These are phyloP conservation scores for Andrena chrysosceles DNA, from an alignment of 2,888 invertebrate species.

Conservation along the genomic window DNA sequence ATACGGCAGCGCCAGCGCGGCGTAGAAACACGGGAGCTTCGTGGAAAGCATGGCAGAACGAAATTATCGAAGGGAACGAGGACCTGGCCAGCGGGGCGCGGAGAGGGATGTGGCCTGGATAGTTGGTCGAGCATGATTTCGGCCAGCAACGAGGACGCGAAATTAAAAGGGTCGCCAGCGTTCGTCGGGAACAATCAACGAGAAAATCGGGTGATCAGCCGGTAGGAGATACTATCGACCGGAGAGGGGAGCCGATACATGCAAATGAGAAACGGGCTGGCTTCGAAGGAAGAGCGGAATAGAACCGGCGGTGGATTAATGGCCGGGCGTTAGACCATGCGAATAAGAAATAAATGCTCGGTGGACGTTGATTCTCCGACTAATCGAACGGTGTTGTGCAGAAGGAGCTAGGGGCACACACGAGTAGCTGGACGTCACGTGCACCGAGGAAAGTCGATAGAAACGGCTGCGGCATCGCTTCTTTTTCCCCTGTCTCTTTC, in stretches of 20 bases:
- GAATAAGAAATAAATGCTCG: constrained; percentile 60
- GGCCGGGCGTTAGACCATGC: constrained; percentile 9
- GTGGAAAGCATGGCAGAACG: constrained; percentile 1
- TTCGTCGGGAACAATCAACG: constrained; percentile 1
- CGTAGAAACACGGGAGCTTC: neutral
- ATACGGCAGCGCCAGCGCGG: neutral
- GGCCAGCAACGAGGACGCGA: neutral
- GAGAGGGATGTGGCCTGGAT: neutral
- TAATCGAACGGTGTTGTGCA: constrained; percentile 30
- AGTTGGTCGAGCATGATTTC: neutral
- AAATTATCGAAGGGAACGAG: constrained; percentile 5
- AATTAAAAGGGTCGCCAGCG: constrained; percentile 42
- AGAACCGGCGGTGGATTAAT: constrained; percentile 48
- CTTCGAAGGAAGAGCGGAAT: constrained; percentile 19
- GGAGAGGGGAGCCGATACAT: constrained; percentile 28
- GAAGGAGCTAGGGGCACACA: neutral
- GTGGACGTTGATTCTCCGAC: constrained; percentile 39
- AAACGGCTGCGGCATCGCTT: constrained; percentile 17
- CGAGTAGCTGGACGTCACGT: neutral
- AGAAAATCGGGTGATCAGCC: constrained; percentile 39
- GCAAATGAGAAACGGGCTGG: constrained; percentile 37
- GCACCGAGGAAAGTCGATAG: constrained; percentile 48
- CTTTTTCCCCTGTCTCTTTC: constrained; percentile 8
- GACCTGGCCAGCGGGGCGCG: neutral
- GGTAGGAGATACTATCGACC: constrained; percentile 2